Evolutionary conservation across 2,113 vertebrate genomes (phyloP).

Genomic region (Abramis brama): DNA sequence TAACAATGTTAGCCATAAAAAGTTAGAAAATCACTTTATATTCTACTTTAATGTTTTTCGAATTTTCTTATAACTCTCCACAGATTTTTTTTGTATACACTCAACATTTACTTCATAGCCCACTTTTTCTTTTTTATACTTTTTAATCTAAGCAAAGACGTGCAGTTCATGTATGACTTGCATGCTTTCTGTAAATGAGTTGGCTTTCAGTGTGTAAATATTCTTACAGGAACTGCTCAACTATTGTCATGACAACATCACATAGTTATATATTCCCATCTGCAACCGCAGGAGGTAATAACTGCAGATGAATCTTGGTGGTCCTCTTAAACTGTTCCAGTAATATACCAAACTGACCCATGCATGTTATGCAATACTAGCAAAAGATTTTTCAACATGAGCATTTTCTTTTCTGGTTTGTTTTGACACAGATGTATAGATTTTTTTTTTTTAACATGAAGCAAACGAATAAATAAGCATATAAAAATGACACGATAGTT

Average conservation of each 20-base stretch:
- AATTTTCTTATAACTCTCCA: neutral
- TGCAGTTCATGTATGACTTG: neutral
- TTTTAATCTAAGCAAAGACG: neutral
- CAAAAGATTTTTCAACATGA: neutral
- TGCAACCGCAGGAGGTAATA: conserved; percentile 29
- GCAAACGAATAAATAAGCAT: no score
- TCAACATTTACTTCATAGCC: neutral
- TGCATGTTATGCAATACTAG: conserved; percentile 4
- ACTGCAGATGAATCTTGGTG: conserved; percentile 31
- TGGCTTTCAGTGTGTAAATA: conserved; percentile 7
- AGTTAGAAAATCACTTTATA: neutral
- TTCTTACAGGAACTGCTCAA: conserved; percentile 20
- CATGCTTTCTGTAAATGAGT: neutral
- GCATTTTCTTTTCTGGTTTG: conserved; percentile 7
- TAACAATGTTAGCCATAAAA: neutral
- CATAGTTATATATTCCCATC: conserved; percentile 36
- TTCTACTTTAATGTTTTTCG: neutral
- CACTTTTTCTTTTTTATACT: neutral
- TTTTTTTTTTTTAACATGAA: neutral
- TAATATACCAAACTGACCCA: conserved; percentile 33
- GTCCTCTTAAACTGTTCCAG: conserved; percentile 32
- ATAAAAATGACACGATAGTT: neutral
- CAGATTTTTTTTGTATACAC: neutral
- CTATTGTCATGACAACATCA: conserved; percentile 41
- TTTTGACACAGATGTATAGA: neutral